These are phyloP conservation scores for Neuroterus valhalla DNA, from an alignment of 1,140 invertebrate genomes.

Conservation along the genomic window DNA sequence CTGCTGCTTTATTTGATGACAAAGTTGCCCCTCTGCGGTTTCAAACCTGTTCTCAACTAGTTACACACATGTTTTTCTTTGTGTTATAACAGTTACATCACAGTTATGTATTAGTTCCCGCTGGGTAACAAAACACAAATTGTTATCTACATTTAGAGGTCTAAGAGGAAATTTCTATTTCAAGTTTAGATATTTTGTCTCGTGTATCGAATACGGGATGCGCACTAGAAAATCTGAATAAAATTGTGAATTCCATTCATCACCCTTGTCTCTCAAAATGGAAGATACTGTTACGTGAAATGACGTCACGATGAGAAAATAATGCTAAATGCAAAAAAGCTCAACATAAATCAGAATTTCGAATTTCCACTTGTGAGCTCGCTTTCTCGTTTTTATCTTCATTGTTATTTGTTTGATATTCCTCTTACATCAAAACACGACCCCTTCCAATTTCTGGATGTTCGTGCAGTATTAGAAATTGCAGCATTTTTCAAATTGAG, in stretches of 20 bases:
- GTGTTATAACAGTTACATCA: too few relatives aligned
- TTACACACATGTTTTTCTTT: too few relatives aligned
- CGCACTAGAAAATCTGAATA: neutral
- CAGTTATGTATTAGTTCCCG: too few relatives aligned
- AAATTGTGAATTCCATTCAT: constrained; percentile 16
- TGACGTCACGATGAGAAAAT: constrained; percentile 36
- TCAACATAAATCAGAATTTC: neutral
- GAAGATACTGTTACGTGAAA: constrained; percentile 40
- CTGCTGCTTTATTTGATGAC: too few relatives aligned
- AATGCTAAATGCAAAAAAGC: neutral
- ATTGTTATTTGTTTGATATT: too few relatives aligned
- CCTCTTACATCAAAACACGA: too few relatives aligned
- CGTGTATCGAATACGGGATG: neutral
- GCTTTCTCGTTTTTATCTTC: neutral
- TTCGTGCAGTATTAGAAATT: too few relatives aligned
- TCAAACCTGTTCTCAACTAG: too few relatives aligned
- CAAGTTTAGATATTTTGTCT: neutral
- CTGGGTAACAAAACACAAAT: too few relatives aligned
- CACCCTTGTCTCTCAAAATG: constrained; percentile 1
- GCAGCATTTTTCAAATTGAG: too few relatives aligned
- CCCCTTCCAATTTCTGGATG: too few relatives aligned
- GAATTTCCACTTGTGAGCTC: neutral
- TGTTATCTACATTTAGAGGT: neutral
- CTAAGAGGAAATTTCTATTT: neutral
- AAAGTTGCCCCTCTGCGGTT: too few relatives aligned